Base-by-base conservation (phyloP, 2,888 invertebrate genomes). In the Stegophylla sp. region DNA sequence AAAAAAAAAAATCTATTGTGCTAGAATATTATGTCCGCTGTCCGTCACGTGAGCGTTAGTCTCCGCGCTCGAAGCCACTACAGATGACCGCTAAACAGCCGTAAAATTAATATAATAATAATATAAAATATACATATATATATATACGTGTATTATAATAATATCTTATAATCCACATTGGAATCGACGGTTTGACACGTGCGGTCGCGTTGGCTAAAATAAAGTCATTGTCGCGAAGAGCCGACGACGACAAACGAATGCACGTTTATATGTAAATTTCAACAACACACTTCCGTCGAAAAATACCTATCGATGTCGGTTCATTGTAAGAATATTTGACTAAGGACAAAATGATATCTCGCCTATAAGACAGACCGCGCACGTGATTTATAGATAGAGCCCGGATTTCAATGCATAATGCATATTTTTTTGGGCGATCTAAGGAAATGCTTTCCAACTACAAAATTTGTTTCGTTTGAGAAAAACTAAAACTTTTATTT, bases 11-110 rank as follows among this genome's bases (percentile, higher is more conserved):
- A 20, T 63, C 63, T 12, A 23, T 23, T 51, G 48, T 43, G 43
- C 26, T 51, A 12, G 45, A 3, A 34, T n/a, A 26, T 20, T 34
- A 69, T 28, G 34, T 26, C 5, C 26, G 26, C 23, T 13, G 63
- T 53, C 43, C 23, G 26, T 75, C 51, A n/a, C 17, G 20, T 1
- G 43, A 64, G 64, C 66, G 64, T 1, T 64, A 75, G 63, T 75
- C 64, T 63, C 63, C 23, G 63, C 9, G 48, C 34, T 34, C 15
- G 1, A 34, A 59, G 17, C 15, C 1, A 26, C 26, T 17, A n/a
- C 1, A 61, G 7, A n/a, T 17, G 7, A 34, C 34, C 34, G 34
- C n/a, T n/a, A n/a, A n/a, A n/a, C n/a, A n/a, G n/a, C n/a, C n/a
- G n/a, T n/a, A n/a, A n/a, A n/a, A n/a, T n/a, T 34, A 34, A 34